phyloP scores from a whole-genome alignment of 2,888 invertebrate species.

The Leucophenga maculata region DNA sequence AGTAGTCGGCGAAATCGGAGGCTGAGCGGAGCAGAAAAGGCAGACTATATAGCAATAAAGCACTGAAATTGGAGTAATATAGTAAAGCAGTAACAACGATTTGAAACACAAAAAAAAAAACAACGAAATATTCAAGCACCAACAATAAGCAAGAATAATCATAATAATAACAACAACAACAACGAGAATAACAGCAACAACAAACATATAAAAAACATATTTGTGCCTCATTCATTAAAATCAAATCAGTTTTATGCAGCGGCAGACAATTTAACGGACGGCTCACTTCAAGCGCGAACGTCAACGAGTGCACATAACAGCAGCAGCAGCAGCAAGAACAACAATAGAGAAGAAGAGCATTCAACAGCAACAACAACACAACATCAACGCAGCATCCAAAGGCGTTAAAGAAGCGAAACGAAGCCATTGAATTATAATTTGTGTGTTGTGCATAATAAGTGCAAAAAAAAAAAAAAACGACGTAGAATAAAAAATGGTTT shows the following conservation, averaged over 20 bases:
- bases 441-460: conserved; percentile 16
- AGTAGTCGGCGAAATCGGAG: neutral
- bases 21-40: neutral
- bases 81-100: neutral
- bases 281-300: conserved; percentile 64
- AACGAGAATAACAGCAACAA: conserved; percentile 8
- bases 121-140: neutral
- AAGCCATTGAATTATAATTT: conserved; percentile 11
- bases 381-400: conserved; percentile 45
- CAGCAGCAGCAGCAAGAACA: conserved; percentile 48
- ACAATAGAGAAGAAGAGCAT: conserved; percentile 1
- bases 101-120: neutral
- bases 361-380: conserved; percentile 18
- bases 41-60: neutral
- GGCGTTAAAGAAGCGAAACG: conserved; percentile 29
- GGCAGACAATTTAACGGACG: conserved; percentile 21
- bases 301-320: conserved; percentile 58
- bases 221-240: conserved; percentile 30
- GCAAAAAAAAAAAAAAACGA: neutral
- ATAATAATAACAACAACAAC: conserved; percentile 14
- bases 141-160: neutral
- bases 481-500: neutral
- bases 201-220: conserved; percentile 37
- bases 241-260: conserved; percentile 24
- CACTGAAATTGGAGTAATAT: conserved; percentile 1